These are phyloP conservation scores for Eristalis pertinax DNA, from an alignment of 2,888 invertebrate genomes.

Conservation along the genomic window DNA sequence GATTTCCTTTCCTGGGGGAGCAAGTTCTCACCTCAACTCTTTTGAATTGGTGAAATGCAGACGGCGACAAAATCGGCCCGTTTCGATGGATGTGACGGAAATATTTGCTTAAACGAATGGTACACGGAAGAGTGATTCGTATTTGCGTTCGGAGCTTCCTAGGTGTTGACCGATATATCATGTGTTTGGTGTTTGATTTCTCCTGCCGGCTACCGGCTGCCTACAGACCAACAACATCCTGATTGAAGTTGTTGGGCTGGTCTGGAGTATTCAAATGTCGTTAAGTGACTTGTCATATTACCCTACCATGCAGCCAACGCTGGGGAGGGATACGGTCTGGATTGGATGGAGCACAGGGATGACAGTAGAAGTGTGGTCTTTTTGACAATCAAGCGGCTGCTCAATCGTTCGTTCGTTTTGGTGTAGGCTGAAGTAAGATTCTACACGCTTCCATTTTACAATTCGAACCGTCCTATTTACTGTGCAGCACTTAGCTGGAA, in stretches of 20 bases:
- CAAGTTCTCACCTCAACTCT: background rate
- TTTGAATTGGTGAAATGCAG: background rate
- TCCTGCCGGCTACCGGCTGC: background rate
- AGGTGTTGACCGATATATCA: background rate
- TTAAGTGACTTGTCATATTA: background rate
- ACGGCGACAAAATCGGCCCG: background rate
- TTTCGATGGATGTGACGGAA: background rate
- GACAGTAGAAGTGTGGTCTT: too few relatives aligned
- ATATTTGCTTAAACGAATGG: background rate
- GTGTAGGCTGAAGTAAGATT: too few relatives aligned
- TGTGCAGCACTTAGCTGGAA: too few relatives aligned
- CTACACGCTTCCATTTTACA: too few relatives aligned
- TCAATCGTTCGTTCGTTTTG: too few relatives aligned
- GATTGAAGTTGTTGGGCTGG: background rate
- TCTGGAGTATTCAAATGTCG: background rate
- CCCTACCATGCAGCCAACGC: too few relatives aligned
- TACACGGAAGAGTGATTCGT: background rate
- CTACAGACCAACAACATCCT: background rate
- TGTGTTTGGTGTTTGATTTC: background rate
- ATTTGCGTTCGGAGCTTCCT: background rate
- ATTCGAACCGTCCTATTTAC: too few relatives aligned
- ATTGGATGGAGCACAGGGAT: too few relatives aligned
- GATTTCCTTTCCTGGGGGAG: constrained; percentile 5
- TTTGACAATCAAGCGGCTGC: too few relatives aligned
- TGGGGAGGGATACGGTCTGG: too few relatives aligned